Evolutionary conservation across 1,140 invertebrate species (phyloP).

Genomic region (Panagrolaimus sp.): DNA sequence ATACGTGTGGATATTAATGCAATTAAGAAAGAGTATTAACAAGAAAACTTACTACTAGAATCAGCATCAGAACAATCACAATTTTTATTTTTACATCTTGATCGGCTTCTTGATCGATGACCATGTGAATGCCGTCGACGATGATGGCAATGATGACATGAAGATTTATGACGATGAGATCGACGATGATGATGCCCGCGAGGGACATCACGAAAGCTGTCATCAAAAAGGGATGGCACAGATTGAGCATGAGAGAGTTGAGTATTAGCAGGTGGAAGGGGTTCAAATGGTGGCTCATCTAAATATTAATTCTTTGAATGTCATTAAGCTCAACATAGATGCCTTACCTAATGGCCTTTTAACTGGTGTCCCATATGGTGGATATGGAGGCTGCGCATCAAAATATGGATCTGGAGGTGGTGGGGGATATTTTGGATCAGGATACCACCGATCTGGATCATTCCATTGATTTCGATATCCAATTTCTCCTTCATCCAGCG

Average conservation of each 20-base stretch:
- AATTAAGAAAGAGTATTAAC: not conserved
- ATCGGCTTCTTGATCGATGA: not conserved
- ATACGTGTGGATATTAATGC: constrained; percentile 4
- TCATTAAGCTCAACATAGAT: too few relatives aligned
- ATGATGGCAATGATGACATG: not conserved
- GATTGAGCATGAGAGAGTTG: constrained; percentile 20
- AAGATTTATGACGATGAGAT: not conserved
- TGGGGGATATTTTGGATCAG: constrained; percentile 16
- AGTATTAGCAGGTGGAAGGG: not conserved
- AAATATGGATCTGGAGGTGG: not conserved
- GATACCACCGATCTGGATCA: constrained; percentile 8
- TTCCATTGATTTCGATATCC: constrained; percentile 1
- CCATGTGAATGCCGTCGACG: not conserved
- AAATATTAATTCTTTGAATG: too few relatives aligned
- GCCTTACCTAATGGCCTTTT: constrained; percentile 1
- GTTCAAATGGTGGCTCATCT: not conserved
- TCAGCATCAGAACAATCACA: constrained; percentile 15
- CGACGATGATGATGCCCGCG: constrained; percentile 11
- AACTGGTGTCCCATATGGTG: not conserved
- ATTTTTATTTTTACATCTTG: not conserved
- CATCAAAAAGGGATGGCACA: constrained; percentile 28
- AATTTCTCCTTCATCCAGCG: not conserved
- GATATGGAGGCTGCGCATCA: not conserved
- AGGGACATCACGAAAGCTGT: constrained; percentile 27
- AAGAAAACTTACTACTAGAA: constrained; percentile 10